Percentiles rank a stretch among this genome's conserved stretches.
Conservation (phyloP, 2,113 vertebrate species). For the Columba janthina region DNA sequence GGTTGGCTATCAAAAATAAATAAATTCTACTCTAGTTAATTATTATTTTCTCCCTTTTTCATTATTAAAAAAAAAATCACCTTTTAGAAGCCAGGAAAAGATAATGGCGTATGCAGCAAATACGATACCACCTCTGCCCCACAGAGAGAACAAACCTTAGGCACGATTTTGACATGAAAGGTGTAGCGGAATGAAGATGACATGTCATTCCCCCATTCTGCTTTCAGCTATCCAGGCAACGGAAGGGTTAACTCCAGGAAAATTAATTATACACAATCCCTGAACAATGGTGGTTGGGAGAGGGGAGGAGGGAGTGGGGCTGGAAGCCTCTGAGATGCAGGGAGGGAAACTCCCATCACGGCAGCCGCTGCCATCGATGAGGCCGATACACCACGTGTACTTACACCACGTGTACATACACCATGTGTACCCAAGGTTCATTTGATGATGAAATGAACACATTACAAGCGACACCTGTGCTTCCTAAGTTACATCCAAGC, state of each 20-base stretch:
- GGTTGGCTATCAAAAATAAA: neutral
- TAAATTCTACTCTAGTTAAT: neutral
- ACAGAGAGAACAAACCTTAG: neutral
- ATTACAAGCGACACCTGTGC: neutral
- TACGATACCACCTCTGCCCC: neutral
- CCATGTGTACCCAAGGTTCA: neutral
- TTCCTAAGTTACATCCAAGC: neutral
- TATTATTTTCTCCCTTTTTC: neutral
- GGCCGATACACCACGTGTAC: no score
- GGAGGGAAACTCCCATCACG: neutral
- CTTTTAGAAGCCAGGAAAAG: neutral
- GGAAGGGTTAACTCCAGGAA: conserved; percentile 42
- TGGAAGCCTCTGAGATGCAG: neutral
- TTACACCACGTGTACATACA: no score
- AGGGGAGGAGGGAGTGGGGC: neutral
- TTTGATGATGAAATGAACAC: neutral
- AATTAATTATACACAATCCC: conserved; percentile 17
- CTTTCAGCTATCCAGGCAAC: neutral
- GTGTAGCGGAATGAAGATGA: neutral
- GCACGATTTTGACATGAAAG: neutral
- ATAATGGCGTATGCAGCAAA: neutral
- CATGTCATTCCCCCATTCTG: neutral
- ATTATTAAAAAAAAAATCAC: neutral
- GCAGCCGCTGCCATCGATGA: no score
- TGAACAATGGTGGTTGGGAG: conserved; percentile 26